Conservation (phyloP, 2,888 invertebrate genomes). For the Patella pellucida region DNA sequence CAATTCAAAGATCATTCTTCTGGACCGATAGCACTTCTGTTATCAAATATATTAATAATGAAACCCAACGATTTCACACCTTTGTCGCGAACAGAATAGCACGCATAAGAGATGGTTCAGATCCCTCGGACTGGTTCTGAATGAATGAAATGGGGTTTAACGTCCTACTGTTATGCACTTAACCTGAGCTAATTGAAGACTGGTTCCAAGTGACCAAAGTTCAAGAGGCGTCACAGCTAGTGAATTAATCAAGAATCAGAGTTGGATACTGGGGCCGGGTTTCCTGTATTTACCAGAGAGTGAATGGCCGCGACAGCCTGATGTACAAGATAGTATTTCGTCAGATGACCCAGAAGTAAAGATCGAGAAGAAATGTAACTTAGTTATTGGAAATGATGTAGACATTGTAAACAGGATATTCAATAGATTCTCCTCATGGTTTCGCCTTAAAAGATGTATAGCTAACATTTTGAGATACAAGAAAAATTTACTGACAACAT, state of each 20-base stretch:
- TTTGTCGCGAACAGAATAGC: conserved; percentile 16
- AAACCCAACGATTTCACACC: conserved; percentile 14
- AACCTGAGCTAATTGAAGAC: too few species aligned
- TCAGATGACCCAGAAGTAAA: conserved; percentile 10
- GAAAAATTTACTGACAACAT: background rate
- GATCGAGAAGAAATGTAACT: background rate
- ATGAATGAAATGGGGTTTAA: too few species aligned
- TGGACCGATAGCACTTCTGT: background rate
- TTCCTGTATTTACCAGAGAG: background rate
- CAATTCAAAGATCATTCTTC: conserved; percentile 3
- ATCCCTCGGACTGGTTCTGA: conserved; percentile 4
- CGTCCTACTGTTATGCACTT: too few species aligned
- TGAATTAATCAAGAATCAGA: conserved; percentile 1
- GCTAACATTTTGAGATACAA: background rate
- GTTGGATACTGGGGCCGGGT: conserved; percentile 13
- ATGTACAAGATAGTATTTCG: background rate
- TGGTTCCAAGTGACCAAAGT: conserved; percentile 7
- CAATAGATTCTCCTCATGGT: conserved; percentile 9
- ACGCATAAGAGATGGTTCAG: conserved; percentile 16
- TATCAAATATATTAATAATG: background rate
- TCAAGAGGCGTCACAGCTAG: background rate
- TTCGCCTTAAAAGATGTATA: background rate
- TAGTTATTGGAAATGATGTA: background rate
- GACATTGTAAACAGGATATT: conserved; percentile 1
- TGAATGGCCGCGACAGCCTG: conserved; percentile 4